phyloP scores from a whole-genome alignment of 1,140 invertebrate genomes.

The Pinna nobilis region DNA sequence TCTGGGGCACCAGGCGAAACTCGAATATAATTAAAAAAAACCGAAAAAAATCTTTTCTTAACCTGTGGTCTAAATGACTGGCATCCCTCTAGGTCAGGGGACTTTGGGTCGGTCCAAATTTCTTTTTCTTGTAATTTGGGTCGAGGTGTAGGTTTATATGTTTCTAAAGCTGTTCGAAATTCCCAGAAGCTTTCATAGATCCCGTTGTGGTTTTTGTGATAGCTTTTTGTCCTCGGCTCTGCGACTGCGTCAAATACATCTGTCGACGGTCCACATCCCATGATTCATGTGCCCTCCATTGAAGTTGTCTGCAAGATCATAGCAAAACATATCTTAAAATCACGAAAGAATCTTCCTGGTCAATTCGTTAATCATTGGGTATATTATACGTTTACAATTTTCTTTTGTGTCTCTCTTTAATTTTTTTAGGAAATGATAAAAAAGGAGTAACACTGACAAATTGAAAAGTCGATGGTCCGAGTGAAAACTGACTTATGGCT shows the following conservation, averaged over 20 bases:
- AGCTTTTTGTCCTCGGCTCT: not conserved
- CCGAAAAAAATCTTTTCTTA: not conserved
- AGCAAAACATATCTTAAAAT: no score
- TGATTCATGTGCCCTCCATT: not conserved
- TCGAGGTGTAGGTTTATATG: not conserved
- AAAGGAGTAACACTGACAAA: no score
- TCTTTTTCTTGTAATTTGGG: not conserved
- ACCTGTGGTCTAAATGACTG: slow-evolving; percentile 12
- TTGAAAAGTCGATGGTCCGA: no score
- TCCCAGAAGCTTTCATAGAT: slow-evolving; percentile 20
- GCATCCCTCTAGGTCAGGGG: not conserved
- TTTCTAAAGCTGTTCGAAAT: not conserved
- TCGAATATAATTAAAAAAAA: no score
- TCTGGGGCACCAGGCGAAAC: not conserved
- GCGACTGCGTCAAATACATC: not conserved
- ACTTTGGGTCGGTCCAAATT: not conserved
- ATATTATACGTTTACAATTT: no score
- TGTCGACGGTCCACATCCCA: slow-evolving; percentile 4
- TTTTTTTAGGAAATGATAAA: no score
- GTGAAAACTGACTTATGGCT: no score
- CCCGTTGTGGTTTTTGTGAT: not conserved
- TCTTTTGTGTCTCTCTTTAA: no score
- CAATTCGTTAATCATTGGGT: no score
- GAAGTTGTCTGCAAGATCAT: no score
- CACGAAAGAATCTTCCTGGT: no score